A percentile compares a stretch with the other conserved stretches of the same genome.
These are phyloP conservation scores for Torymus texanus DNA, from an alignment of 2,888 invertebrate genomes.

Conservation along the genomic window DNA sequence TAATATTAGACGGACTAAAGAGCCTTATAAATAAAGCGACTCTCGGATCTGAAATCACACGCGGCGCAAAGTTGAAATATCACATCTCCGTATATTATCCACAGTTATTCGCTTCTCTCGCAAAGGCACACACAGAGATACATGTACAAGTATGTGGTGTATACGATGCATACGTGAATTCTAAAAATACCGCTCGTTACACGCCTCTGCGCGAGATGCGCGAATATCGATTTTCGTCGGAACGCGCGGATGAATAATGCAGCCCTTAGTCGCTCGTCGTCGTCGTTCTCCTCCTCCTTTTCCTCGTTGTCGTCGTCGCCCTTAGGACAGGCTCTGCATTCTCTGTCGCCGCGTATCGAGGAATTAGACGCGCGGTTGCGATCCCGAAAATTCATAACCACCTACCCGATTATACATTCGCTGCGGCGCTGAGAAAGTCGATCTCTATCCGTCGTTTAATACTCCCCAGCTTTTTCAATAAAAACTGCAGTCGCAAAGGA, in stretches of 20 bases:
- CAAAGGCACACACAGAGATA: background rate
- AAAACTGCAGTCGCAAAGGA: conserved; percentile 9
- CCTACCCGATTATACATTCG: conserved; percentile 18
- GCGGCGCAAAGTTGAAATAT: background rate
- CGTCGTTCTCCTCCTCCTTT: no score
- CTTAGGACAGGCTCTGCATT: no score
- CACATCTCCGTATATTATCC: background rate
- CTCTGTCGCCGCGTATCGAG: no score
- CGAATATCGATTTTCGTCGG: conserved; percentile 21
- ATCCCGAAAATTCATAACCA: conserved; percentile 8
- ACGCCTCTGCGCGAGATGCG: background rate
- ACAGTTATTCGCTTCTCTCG: conserved; percentile 5
- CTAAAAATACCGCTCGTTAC: conserved; percentile 32
- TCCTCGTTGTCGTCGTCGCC: no score
- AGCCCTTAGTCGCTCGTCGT: conserved; percentile 51
- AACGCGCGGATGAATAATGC: conserved; percentile 35
- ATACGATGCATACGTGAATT: background rate
- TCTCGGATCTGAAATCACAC: no score
- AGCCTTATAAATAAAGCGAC: no score
- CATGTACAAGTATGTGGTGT: no score
- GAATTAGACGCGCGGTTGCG: background rate
- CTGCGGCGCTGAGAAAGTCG: background rate
- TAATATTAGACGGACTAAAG: no score
- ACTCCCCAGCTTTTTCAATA: conserved; percentile 33
- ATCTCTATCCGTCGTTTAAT: conserved; percentile 17